Percentiles rank a stretch among this genome's conserved stretches.
phyloP scores from a whole-genome alignment of 1,140 invertebrate genomes.

The Gyrodactylus bullatarudis region DNA sequence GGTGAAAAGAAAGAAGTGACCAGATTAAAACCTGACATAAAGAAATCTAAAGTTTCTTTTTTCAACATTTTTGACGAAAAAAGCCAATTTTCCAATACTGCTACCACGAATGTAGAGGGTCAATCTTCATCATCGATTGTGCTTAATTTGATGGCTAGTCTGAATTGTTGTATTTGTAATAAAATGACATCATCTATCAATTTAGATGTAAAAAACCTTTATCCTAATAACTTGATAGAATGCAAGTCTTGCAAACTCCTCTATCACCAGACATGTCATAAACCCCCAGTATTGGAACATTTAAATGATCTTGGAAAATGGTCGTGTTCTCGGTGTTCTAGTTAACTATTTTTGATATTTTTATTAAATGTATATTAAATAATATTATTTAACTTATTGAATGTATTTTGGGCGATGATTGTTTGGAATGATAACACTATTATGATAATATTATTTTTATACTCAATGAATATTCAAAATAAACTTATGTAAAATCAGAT shows the following conservation, averaged over 20 bases:
- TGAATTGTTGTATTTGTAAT: neutral
- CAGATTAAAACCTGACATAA: neutral
- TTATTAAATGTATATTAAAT: too few relatives aligned
- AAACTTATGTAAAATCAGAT: too few relatives aligned
- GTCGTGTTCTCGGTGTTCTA: neutral
- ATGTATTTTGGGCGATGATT: too few relatives aligned
- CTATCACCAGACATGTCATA: neutral
- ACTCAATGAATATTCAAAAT: too few relatives aligned
- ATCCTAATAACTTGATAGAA: neutral
- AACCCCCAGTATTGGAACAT: neutral
- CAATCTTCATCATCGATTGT: neutral
- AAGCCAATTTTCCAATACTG: neutral
- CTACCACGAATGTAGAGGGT: neutral
- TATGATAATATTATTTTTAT: too few relatives aligned
- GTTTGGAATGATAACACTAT: too few relatives aligned
- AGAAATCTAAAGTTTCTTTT: neutral
- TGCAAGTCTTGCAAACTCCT: neutral
- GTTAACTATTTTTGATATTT: too few relatives aligned
- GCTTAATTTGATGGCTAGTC: neutral
- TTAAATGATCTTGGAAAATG: neutral
- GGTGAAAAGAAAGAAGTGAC: neutral
- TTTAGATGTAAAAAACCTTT: neutral
- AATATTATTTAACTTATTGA: too few relatives aligned
- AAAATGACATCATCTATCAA: neutral
- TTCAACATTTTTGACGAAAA: neutral